Evolutionary conservation across 2,113 vertebrate species (phyloP), one percentile per base, ranked within the genome.

Genomic region (Mormyrus iriodes): DNA sequence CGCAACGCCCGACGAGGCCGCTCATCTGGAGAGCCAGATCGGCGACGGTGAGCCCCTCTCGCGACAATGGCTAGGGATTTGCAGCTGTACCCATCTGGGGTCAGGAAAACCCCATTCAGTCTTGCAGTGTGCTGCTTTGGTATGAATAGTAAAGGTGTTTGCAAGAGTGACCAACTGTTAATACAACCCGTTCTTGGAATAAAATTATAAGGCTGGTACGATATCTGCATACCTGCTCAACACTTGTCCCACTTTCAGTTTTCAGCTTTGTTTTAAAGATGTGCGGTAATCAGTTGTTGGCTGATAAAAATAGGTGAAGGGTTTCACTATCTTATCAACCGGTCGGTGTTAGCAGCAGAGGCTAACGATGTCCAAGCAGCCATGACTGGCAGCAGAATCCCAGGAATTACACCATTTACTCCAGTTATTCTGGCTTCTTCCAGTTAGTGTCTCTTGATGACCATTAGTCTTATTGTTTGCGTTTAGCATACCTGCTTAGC

Each of bases 1-100:
- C 0, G 98, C 97, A 86, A 98, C 97, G 24, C 96, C 97, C 8
- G 97, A 98, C 39, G 98, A 98, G 94, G 98, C 97, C 5, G 96
- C 97, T 7, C 96, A 99, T 94, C 95, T 98, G 92, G 98, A 99
- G 94, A 96, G 97, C 93, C 97, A 98, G 95, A 98, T 99, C 94
- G 97, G 97, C 98, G 97, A 97, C 91, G 93, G 86, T 87, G 53
- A 44, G 85, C 24, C 48, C 49, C 44, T 85, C 12, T 49, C 13
- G 4, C 24, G 24, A 21, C 12, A 9, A n/a, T 46, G 24, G 12
- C 83, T 49, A 46, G 3, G 12, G 46, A 17, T n/a, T n/a, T 85
- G 19, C 76, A 82, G 17, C 5, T 44, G 35, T 82, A 82, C 39
- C 15, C 76, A 82, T 44, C 76, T 82, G 76, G 31, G 21, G 3